These are phyloP conservation scores for Blastobasis lacticolella DNA, from an alignment of 2,888 invertebrate genomes.

Conservation along the genomic window DNA sequence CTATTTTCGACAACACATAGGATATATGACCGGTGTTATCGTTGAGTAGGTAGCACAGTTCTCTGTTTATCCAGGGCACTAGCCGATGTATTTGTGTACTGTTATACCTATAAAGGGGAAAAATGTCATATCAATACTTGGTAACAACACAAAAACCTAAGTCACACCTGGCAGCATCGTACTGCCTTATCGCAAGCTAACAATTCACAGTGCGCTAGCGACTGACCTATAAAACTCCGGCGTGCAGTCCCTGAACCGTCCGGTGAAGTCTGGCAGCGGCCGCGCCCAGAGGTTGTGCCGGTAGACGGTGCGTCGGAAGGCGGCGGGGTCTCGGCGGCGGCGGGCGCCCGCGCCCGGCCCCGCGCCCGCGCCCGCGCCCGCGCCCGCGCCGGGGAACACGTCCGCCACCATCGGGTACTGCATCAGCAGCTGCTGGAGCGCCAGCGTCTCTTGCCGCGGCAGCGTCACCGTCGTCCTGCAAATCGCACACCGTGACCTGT, in stretches of 20 bases:
- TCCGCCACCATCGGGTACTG: conserved; percentile 54
- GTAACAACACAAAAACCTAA: too few relatives aligned
- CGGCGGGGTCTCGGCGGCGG: conserved; percentile 49
- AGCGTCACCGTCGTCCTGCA: conserved; percentile 80
- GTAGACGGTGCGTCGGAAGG: conserved; percentile 83
- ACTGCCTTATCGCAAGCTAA: too few relatives aligned
- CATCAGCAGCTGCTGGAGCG: conserved; percentile 74
- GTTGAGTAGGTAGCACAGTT: conserved; percentile 83
- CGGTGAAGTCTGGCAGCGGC: conserved; percentile 80
- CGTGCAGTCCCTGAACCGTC: conserved; percentile 81
- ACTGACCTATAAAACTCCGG: conserved; percentile 84
- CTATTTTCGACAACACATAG: conserved; percentile 79
- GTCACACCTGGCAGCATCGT: too few relatives aligned
- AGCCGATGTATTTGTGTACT: conserved; percentile 87
- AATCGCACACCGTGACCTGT: background rate
- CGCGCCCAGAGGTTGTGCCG: conserved; percentile 83
- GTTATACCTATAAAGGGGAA: conserved; percentile 76
- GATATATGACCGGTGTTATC: conserved; percentile 77
- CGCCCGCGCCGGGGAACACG: conserved; percentile 28
- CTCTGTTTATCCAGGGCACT: conserved; percentile 91
- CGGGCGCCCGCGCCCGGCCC: conserved; percentile 24
- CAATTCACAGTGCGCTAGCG: background rate
- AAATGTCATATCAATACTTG: background rate
- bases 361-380: conserved; percentile 30
- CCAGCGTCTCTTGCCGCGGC: conserved; percentile 74